Evolutionary conservation across 2,113 vertebrate species (phyloP), one percentile per base, ranked within the genome.

Genomic region (Ochotona princeps): DNA sequence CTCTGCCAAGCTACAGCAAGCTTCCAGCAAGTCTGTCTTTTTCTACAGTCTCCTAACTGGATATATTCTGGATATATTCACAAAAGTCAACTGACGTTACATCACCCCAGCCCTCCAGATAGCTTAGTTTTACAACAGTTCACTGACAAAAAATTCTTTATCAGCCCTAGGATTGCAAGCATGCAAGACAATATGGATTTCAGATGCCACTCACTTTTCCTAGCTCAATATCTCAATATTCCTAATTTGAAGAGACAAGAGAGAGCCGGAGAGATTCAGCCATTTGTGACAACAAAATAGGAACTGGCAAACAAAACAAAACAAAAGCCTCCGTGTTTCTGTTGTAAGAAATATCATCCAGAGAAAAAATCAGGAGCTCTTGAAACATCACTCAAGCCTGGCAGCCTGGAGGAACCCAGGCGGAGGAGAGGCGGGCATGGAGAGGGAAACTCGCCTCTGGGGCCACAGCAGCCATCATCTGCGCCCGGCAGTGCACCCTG

Each of bases 171-270:
- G n/a, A 81, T 25, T 28, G 18, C 3, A 66, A 76, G 66, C 18
- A 13, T 2, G 57, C 51, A 51, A 80, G 72, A 67, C 17, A 44
- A 66, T 12, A n/a, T 32, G 30, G 49, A 65, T 70, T 78, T 51
- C 73, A 66, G 91, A 79, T 38, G 67, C 47, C 88, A 80, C 74
- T 66, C 32, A 32, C 66, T 88, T 44, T 85, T 72, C 44, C 80
- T 30, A 57, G 30, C 67, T 25, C 11, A 17, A 25, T n/a, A 69
- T 15, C 66, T 25, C 11, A 17, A 25, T n/a, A 69, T 15, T 67
- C 60, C 69, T 67, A 32, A 94, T 23, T 6, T 90, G 65, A 96
- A 93, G 75, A 96, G 82, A 90, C 63, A 80, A 73, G 81, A 74
- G 3, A 60, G 60, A 91, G 57, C 38, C 60, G 44, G 78, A 94